Percentiles rank a stretch among this genome's conserved stretches.
These are phyloP conservation scores for Mus minutoides DNA, from an alignment of 2,797 vertebrate species.

Conservation along the genomic window DNA sequence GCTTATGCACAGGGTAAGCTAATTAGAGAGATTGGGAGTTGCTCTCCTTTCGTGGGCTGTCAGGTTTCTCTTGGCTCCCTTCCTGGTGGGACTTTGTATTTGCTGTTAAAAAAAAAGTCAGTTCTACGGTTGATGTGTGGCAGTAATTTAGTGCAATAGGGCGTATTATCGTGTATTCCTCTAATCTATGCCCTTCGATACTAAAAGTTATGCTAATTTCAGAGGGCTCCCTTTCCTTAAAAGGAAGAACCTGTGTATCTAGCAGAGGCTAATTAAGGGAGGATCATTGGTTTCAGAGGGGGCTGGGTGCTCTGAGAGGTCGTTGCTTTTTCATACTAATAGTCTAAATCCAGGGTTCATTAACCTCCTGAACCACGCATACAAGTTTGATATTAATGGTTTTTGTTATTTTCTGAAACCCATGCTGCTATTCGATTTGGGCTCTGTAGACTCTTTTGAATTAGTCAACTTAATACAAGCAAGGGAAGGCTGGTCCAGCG, in stretches of 20 bases:
- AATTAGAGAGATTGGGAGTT: neutral
- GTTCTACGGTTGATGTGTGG: neutral
- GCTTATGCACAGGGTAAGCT: neutral
- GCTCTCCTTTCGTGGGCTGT: neutral
- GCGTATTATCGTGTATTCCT: neutral
- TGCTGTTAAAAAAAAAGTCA: neutral
- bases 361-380: neutral
- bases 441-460: neutral
- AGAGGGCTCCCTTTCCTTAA: neutral
- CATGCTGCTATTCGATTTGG: neutral
- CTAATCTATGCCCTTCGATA: neutral
- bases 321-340: neutral
- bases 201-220: constrained; percentile 16
- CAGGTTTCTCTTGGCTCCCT: neutral
- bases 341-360: neutral
- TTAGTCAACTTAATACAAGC: neutral
- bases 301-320: neutral
- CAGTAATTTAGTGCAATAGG: neutral
- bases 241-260: neutral
- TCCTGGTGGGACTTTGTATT: constrained; percentile 34
- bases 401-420: neutral
- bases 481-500: neutral
- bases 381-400: neutral
- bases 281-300: neutral
- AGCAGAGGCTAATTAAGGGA: neutral